phyloP scores from a whole-genome alignment of 2,113 vertebrate species.

The Tragelaphus scriptus region DNA sequence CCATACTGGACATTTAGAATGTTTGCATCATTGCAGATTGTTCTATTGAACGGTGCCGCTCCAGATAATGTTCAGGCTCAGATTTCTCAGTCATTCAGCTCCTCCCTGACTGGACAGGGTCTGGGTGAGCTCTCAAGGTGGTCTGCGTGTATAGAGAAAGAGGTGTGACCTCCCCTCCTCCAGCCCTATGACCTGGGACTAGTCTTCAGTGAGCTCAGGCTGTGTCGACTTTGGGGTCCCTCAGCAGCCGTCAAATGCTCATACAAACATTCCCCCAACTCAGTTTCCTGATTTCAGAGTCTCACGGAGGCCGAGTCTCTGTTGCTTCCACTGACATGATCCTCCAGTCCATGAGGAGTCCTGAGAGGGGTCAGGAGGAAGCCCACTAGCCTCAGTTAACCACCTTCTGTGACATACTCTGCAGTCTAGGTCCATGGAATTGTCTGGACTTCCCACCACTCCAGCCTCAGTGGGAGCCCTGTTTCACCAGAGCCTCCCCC shows the following conservation, averaged over 20 bases:
- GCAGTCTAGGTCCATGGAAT: background rate
- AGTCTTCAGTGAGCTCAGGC: background rate
- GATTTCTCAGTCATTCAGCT: background rate
- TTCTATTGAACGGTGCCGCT: background rate
- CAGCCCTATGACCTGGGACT: background rate
- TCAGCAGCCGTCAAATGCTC: background rate
- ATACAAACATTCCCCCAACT: background rate
- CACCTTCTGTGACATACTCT: background rate
- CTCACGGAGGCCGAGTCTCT: background rate
- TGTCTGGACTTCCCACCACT: background rate
- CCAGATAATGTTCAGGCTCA: background rate
- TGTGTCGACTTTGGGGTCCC: background rate
- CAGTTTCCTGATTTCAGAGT: background rate
- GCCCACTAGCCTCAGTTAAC: background rate
- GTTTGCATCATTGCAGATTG: rapidly evolving
- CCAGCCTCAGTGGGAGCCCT: background rate
- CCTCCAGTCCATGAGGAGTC: background rate
- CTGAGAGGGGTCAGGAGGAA: no score
- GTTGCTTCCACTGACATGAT: background rate
- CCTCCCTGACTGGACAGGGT: background rate
- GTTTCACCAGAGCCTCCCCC: background rate
- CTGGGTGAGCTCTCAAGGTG: background rate
- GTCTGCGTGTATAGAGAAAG: background rate
- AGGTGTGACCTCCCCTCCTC: background rate
- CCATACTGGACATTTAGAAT: background rate